These are phyloP conservation scores for Okamejei kenojei DNA, from an alignment of 2,797 vertebrate species.

Conservation along the genomic window DNA sequence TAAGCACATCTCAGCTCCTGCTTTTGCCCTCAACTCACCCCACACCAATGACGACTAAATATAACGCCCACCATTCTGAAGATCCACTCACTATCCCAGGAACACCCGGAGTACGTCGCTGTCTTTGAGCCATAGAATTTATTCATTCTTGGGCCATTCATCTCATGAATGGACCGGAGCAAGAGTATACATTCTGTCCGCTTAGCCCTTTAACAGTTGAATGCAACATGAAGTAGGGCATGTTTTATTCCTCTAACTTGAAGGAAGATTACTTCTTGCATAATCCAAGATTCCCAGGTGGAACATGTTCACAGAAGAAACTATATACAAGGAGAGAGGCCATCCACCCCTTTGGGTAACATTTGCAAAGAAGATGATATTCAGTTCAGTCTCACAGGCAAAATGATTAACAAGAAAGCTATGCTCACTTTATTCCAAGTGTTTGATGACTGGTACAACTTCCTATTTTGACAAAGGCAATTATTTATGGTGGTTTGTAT, in stretches of 20 bases:
- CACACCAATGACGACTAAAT: too few relatives aligned
- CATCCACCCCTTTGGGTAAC: neutral
- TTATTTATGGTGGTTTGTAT: neutral
- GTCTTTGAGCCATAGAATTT: too few relatives aligned
- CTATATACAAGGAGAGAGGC: neutral
- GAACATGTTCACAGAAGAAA: neutral
- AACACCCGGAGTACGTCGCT: too few relatives aligned
- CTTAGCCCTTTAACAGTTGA: neutral
- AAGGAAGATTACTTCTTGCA: neutral
- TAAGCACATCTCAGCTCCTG: too few relatives aligned
- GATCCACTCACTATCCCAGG: too few relatives aligned
- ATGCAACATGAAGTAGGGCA: neutral
- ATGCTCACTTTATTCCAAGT: neutral
- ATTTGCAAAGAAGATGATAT: neutral
- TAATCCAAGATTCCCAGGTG: neutral
- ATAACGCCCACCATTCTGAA: too few relatives aligned
- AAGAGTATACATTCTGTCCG: neutral
- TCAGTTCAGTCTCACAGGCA: neutral
- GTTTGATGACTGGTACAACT: conserved; percentile 1
- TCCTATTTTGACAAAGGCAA: neutral
- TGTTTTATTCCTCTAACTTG: neutral
- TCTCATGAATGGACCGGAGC: neutral
- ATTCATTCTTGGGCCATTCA: too few relatives aligned
- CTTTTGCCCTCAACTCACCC: too few relatives aligned
- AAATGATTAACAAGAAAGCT: neutral